phyloP scores from a whole-genome alignment of 2,888 invertebrate genomes.

The Drosophila emarginata region DNA sequence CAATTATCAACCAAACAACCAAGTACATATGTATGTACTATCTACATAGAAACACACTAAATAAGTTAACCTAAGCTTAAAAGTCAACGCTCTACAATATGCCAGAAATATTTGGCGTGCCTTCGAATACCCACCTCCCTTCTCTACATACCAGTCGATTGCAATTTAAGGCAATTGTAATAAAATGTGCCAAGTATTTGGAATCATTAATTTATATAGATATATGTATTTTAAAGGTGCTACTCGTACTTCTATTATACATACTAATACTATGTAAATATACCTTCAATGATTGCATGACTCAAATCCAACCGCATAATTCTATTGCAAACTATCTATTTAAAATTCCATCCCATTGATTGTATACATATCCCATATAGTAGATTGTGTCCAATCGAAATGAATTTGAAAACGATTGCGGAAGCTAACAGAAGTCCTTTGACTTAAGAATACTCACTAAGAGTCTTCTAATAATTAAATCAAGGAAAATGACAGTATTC shows the following conservation, averaged over 20 bases:
- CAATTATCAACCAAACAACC: constrained; percentile 51
- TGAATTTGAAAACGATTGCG: no score
- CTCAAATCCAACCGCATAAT: background rate
- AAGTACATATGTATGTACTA: background rate
- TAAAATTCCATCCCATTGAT: no score
- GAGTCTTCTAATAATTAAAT: no score
- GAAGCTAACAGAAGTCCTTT: no score
- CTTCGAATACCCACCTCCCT: background rate
- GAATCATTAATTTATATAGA: background rate
- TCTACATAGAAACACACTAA: background rate
- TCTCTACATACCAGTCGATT: background rate
- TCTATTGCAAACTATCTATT: background rate
- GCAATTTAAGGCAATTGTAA: constrained; percentile 29
- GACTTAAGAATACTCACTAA: no score
- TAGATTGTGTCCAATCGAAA: no score
- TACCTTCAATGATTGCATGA: background rate
- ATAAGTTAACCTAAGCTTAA: constrained; percentile 19
- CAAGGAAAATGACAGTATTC: no score
- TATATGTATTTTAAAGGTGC: constrained; percentile 1
- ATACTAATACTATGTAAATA: background rate
- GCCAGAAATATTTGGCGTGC: constrained; percentile 24
- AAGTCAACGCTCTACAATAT: constrained; percentile 22
- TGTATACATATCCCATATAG: no score
- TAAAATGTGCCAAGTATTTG: constrained; percentile 22
- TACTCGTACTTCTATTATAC: background rate